Evolutionary conservation across 2,113 vertebrate genomes (phyloP), one percentile per base, ranked within the genome.

Genomic region (Sterrhoptilus dennistouni): DNA sequence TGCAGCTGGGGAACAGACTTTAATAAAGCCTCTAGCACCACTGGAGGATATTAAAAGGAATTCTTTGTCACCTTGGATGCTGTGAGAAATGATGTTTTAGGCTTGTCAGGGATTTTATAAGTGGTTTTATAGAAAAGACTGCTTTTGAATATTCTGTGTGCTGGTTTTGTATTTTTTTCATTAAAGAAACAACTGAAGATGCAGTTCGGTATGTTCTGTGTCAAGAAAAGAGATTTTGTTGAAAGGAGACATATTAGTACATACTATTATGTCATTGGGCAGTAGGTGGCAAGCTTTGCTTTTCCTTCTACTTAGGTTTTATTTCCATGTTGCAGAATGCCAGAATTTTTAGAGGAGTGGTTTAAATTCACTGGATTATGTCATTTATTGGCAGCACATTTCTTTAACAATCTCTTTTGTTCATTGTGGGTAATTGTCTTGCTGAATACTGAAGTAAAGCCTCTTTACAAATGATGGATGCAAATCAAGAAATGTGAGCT

Each of bases 241-340:
- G 63, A 33, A 83, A 38, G 17, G 47, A 92, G 36, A 9, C 13
- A 47, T 71, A 61, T 56, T 68, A 88, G 40, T 76, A 42, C 61
- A 81, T 87, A 96, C 93, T 95, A 97, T 98, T 98, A 98, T 97
- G 94, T 97, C 82, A 45, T 63, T 94, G 96, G 96, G 97, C 98
- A 98, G 98, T 98, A 98, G 98, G 97, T 98, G 98, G 98, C 98
- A 98, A 98, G 87, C 98, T 98, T 98, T 94, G 89, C 98, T 98
- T 98, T 98, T 94, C 35, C 59, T 92, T 98, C 88, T 94, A n/a
- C 72, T 94, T 96, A 4, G 3, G 56, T 54, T 95, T 97, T 96
- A 87, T 96, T 98, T 97, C 96, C 38, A 6, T 53, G 38, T 54
- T 75, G 33, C 27, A 59, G 75, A 84, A 92, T 86, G 95, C 95